Conservation (phyloP, 1,140 invertebrate species). For the Diorhabda carinulata region DNA sequence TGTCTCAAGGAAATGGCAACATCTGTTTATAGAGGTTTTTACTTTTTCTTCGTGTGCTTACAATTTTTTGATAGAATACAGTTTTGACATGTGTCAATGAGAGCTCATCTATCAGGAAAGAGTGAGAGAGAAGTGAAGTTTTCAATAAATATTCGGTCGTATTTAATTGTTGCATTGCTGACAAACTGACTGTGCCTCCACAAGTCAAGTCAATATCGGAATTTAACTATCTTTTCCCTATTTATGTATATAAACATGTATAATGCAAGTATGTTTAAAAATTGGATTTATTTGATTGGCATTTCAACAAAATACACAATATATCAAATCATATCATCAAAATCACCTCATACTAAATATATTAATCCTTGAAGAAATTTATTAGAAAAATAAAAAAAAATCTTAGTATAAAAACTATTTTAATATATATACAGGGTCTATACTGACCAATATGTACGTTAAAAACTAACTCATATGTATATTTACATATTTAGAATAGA, state of each 20-base stretch:
- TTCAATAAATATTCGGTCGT: not conserved
- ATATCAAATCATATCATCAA: slow-evolving; percentile 11
- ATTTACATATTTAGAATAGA: slow-evolving; percentile 18
- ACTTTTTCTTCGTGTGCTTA: too few species aligned
- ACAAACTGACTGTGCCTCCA: not conserved
- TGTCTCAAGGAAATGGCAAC: too few species aligned
- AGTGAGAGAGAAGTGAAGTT: not conserved
- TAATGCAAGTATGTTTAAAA: not conserved
- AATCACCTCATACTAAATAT: slow-evolving; percentile 3
- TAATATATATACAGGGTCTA: slow-evolving; percentile 16
- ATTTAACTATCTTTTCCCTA: not conserved
- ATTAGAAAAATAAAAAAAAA: not conserved
- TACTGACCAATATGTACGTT: slow-evolving; percentile 17
- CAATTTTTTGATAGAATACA: not conserved
- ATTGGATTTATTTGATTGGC: not conserved
- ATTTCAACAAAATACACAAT: not conserved
- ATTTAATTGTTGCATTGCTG: not conserved
- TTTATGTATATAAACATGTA: not conserved
- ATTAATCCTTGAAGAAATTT: slow-evolving; percentile 17
- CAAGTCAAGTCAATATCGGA: not conserved
- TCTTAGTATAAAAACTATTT: slow-evolving; percentile 6
- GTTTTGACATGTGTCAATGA: not conserved
- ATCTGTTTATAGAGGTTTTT: too few species aligned
- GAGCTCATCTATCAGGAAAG: not conserved
- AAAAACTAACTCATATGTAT: slow-evolving; percentile 9